Percentiles rank a stretch among this genome's conserved stretches.
These are phyloP conservation scores for Agapornis roseicollis DNA, from an alignment of 2,113 vertebrate genomes.

Conservation along the genomic window DNA sequence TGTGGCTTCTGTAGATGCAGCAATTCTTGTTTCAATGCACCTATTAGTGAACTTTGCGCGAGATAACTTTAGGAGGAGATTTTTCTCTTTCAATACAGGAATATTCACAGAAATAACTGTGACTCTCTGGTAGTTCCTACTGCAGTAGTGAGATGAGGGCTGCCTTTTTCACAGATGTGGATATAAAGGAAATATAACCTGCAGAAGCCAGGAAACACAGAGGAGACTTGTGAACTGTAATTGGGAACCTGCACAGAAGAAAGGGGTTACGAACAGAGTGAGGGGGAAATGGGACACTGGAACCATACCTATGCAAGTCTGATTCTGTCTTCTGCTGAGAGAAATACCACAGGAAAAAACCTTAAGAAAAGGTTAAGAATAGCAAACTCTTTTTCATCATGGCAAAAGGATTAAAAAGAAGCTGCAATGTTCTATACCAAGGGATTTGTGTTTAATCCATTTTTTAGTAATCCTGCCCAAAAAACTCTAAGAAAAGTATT, in stretches of 20 bases:
- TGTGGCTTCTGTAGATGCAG: fast-evolving
- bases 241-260: not conserved
- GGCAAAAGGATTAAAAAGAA: not conserved
- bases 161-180: not conserved
- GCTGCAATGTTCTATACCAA: not conserved
- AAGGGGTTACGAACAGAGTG: not conserved
- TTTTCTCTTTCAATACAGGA: not conserved
- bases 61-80: not conserved
- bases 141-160: fast-evolving
- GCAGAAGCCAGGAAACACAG: not conserved
- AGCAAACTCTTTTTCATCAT: not conserved
- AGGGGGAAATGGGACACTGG: not conserved
- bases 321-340: not conserved
- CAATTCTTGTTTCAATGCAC: not conserved
- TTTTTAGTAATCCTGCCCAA: not conserved
- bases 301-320: not conserved
- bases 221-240: not conserved
- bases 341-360: not conserved
- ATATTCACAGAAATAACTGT: too few relatives aligned
- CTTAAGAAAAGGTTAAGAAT: not conserved
- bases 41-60: not conserved
- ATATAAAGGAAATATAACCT: not conserved
- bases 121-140: not conserved
- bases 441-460: not conserved
- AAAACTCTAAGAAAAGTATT: not conserved